Conservation (phyloP, 2,113 vertebrate genomes). For the Nyctereutes procyonoides region DNA sequence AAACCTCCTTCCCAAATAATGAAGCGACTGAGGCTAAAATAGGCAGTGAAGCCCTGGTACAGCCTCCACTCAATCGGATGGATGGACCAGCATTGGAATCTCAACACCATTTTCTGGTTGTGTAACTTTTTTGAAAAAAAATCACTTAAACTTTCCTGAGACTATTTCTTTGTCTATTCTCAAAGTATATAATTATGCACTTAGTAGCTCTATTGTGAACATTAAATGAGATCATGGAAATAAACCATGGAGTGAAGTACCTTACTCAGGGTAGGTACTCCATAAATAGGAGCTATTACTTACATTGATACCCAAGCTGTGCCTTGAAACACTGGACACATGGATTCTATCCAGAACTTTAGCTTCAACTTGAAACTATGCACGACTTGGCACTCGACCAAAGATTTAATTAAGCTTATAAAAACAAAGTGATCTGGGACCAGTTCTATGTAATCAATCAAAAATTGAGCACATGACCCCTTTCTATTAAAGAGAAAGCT, state of each 20-base stretch:
- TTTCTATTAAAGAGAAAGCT: constrained; percentile 49
- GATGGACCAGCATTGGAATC: not conserved
- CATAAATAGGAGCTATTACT: constrained; percentile 11
- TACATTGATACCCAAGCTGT: not conserved
- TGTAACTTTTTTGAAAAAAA: not conserved
- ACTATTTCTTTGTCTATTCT: not conserved
- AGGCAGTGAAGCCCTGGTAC: rapidly evolving
- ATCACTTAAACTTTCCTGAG: not conserved
- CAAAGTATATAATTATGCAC: not conserved
- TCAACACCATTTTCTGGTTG: not conserved
- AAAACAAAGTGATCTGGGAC: constrained; percentile 44
- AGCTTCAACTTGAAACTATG: not conserved
- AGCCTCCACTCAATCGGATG: not conserved
- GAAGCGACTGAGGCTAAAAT: not conserved
- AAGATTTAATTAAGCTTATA: constrained; percentile 56
- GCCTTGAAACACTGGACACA: not conserved
- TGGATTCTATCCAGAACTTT: constrained; percentile 7
- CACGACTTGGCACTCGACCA: not conserved
- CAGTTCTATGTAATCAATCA: constrained; percentile 43
- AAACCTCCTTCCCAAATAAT: not conserved
- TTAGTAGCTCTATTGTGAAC: not conserved
- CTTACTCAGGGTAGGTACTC: not conserved
- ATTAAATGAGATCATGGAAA: not conserved
- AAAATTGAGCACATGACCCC: constrained; percentile 20
- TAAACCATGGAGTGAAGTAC: not conserved